Percentiles rank a stretch among this genome's conserved stretches.
These are phyloP conservation scores for Muscicapa adusta DNA, from an alignment of 2,113 vertebrate species.

Conservation along the genomic window DNA sequence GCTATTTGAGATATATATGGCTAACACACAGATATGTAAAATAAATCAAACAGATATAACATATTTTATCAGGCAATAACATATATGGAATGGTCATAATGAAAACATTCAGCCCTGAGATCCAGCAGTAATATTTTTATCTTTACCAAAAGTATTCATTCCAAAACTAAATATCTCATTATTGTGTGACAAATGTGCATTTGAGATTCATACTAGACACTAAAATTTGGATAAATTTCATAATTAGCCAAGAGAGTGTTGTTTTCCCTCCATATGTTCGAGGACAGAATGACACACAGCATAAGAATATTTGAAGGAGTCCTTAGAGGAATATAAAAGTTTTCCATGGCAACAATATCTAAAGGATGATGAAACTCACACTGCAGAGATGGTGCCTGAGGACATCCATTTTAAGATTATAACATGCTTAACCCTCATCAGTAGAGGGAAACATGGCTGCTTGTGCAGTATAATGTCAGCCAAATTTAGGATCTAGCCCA, in stretches of 20 bases:
- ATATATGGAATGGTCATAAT: neutral
- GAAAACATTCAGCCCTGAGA: neutral
- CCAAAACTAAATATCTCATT: neutral
- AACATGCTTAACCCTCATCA: slow-evolving; percentile 10
- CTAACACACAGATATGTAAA: neutral
- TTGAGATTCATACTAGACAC: neutral
- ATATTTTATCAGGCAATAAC: neutral
- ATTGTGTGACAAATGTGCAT: neutral
- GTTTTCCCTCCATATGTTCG: slow-evolving; percentile 9
- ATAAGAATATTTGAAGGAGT: slow-evolving; percentile 5
- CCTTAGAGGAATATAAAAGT: slow-evolving; percentile 19
- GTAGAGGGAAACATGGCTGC: neutral
- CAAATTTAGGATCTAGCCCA: neutral
- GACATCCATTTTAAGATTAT: slow-evolving; percentile 39
- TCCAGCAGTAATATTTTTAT: neutral
- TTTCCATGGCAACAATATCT: slow-evolving; percentile 59
- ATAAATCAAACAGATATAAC: neutral
- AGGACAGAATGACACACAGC: slow-evolving; percentile 12
- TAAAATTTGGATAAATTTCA: neutral
- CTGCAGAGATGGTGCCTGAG: slow-evolving; percentile 19
- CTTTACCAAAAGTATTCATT: neutral
- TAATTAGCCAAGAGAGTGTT: neutral
- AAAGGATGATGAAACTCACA: slow-evolving; percentile 19
- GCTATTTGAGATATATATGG: neutral
- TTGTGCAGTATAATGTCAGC: neutral